Evolutionary conservation across 2,113 vertebrate genomes (phyloP).

Genomic region (Anolis carolinensis): DNA sequence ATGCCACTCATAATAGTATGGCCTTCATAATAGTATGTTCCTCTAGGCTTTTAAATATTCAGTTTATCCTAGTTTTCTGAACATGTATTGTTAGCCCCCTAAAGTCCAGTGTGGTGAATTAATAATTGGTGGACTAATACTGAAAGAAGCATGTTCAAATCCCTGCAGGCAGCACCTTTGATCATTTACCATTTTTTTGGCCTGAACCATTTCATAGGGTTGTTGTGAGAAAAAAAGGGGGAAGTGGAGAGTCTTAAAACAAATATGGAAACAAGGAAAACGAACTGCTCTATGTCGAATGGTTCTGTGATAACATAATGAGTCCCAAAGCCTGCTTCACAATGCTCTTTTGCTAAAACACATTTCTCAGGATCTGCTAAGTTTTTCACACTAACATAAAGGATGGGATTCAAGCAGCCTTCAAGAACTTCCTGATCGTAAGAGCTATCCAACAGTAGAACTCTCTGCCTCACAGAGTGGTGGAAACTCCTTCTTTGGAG

Average conservation of each 20-base stretch:
- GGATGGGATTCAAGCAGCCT: too few species aligned
- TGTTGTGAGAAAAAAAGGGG: neutral
- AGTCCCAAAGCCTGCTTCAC: neutral
- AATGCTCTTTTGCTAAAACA: too few species aligned
- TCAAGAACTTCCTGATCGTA: too few species aligned
- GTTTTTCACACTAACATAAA: too few species aligned
- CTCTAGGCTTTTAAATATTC: neutral
- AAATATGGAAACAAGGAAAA: neutral
- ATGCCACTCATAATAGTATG: too few species aligned
- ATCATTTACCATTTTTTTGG: neutral
- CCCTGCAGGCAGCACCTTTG: neutral
- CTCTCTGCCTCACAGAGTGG: too few species aligned
- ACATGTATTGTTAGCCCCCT: neutral
- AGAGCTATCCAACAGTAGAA: too few species aligned
- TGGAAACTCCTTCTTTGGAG: too few species aligned
- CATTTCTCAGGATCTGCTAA: neutral
- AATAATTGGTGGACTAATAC: neutral
- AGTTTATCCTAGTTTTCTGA: neutral
- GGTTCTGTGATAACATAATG: neutral
- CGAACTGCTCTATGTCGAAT: neutral
- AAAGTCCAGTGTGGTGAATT: neutral
- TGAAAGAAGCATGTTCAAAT: neutral
- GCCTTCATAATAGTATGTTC: neutral
- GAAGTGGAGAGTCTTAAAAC: neutral
- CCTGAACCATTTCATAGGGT: neutral